phyloP scores from a whole-genome alignment of 2,888 invertebrate genomes.

The Drosophila paranaensis region DNA sequence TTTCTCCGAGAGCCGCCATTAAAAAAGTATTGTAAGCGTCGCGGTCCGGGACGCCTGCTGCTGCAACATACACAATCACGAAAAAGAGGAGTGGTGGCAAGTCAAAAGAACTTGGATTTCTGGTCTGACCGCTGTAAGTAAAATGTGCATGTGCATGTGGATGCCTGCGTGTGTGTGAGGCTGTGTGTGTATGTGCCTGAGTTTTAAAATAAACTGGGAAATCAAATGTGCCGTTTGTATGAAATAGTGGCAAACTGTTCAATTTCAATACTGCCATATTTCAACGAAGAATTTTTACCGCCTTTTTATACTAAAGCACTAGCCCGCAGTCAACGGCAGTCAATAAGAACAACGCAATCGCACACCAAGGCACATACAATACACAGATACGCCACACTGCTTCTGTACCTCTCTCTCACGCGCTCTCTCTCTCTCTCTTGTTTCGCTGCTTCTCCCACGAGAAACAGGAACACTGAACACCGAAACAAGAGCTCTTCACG shows the following conservation, averaged over 20 bases:
- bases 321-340: slow-evolving; percentile 58
- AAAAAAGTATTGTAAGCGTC: slow-evolving; percentile 50
- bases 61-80: slow-evolving; percentile 63
- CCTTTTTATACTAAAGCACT: slow-evolving; percentile 67
- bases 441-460: slow-evolving; percentile 47
- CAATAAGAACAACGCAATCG: slow-evolving; percentile 74
- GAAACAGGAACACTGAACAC: slow-evolving; percentile 59
- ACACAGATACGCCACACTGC: slow-evolving; percentile 37
- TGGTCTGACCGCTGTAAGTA: slow-evolving; percentile 64
- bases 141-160: slow-evolving; percentile 33
- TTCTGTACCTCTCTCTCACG: slow-evolving; percentile 47
- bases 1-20: slow-evolving; percentile 33
- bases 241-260: slow-evolving; percentile 9
- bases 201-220: slow-evolving; percentile 12
- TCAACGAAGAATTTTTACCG: slow-evolving; percentile 65
- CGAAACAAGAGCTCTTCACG: slow-evolving; percentile 50
- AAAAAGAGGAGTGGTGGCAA: slow-evolving; percentile 73
- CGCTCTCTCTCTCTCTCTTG: slow-evolving; percentile 26
- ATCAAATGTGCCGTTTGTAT: slow-evolving; percentile 8
- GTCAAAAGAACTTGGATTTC: slow-evolving; percentile 60
- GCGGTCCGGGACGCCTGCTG: slow-evolving; percentile 55
- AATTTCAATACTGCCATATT: slow-evolving; percentile 39
- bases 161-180: not conserved
- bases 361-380: slow-evolving; percentile 46
- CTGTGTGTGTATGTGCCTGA: not conserved